Base-by-base conservation (phyloP, 2,888 invertebrate genomes). In the Stenotaenia linearis region DNA sequence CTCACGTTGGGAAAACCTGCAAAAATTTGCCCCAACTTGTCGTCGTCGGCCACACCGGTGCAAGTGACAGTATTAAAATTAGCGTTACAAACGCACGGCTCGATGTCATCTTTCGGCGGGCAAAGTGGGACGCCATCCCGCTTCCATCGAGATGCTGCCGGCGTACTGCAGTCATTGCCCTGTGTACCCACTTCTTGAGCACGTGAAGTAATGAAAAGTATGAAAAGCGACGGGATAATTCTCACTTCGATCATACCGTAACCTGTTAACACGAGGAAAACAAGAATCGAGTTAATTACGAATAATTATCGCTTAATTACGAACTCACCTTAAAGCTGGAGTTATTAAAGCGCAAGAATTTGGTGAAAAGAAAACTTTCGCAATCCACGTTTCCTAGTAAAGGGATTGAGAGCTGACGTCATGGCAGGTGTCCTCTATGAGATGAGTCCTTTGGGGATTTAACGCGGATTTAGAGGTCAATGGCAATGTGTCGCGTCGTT, bases 31-130 rank as follows among this genome's bases (percentile, higher is more conserved):
- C 28, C 21, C 37, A 79, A 37, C 21, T 37, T 69, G 7, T 7
- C 25, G 0, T 75, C 40, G 25, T 79, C 40, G n/a, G 15, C 37
- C 12, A 79, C 30, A 18, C n/a, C 69, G 2, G 15, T 15, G 74
- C 79, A 79, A 10, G 74, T 79, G 0, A 79, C 28, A 1, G 28
- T 35, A 23, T 79, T 79, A 37, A 25, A 79, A 12, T 30, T 40
- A 4, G 69, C 18, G 18, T 79, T 37, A 23, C 79, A 79, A 10
- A 74, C 25, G 23, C 79, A 79, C 32, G 79, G 79, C 35, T 28
- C 9, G 9, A 79, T 79, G 10, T 74, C 32, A 23, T 79, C 28
- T n/a, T 21, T 21, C 23, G 61, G 21, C 12, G 79, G 79, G 37
- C 79, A 79, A 21, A 45, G 5, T 12, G 79, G 75, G n/a, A 18